phyloP scores from a whole-genome alignment of 2,113 vertebrate species.

The Percina caprodes region DNA sequence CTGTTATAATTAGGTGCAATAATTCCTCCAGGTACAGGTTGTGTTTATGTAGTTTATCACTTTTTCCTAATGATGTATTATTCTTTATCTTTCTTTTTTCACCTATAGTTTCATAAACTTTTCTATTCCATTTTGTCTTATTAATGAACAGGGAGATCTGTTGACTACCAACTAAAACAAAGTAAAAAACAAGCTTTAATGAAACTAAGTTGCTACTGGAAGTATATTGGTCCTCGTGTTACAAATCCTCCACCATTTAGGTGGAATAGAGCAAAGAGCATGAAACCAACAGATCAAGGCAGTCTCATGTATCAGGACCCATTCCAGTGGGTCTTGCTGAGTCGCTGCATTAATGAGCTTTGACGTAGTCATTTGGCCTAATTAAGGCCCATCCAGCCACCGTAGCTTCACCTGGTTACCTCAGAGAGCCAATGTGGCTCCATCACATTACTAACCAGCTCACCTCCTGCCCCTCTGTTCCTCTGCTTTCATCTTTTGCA shows the following conservation, averaged over 20 bases:
- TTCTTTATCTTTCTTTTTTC: background rate
- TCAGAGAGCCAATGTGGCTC: conserved; percentile 26
- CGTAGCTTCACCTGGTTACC: conserved; percentile 39
- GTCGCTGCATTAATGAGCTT: conserved; percentile 56
- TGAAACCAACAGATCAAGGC: conserved; percentile 29
- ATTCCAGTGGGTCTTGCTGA: conserved; percentile 29
- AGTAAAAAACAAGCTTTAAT: background rate
- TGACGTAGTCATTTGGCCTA: conserved; percentile 53
- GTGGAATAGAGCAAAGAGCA: conserved; percentile 18
- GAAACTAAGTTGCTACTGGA: background rate
- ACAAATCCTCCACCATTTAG: conserved; percentile 5
- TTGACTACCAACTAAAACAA: background rate
- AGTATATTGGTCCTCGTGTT: background rate
- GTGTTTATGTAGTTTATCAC: conserved; percentile 19
- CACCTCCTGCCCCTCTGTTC: conserved; percentile 12
- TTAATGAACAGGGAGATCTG: background rate
- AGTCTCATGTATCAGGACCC: conserved; percentile 12
- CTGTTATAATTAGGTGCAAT: conserved; percentile 15
- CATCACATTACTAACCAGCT: conserved; percentile 38
- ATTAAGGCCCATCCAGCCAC: conserved; percentile 52
- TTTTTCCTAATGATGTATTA: background rate
- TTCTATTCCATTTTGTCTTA: background rate
- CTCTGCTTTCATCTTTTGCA: conserved; percentile 57
- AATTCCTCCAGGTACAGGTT: background rate
- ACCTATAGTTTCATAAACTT: background rate